Base-by-base conservation (phyloP, 2,888 invertebrate genomes). In the Clunio marinus region DNA sequence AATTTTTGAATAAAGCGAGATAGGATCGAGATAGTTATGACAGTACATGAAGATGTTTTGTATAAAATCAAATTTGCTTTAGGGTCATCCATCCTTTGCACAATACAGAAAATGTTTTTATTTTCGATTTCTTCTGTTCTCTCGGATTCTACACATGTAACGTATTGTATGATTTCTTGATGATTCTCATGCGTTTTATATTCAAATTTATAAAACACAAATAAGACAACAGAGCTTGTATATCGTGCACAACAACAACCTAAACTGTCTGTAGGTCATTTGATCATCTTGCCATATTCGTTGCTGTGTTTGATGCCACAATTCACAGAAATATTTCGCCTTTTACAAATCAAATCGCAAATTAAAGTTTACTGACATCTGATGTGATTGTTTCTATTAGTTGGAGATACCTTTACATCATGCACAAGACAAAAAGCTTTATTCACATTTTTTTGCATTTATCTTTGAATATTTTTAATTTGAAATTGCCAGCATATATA, bases 401-500 rank as follows among this genome's bases (percentile, higher is more conserved):
- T 32, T 32, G 32, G 4, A 7, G 32, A 7, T 32, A 32, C 8
- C 8, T 4, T 8, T 32, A 7, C 32, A 7, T 32, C 32, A 7
- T 8, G 5, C 5, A 32, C 8, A 32, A 7, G 32, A 32, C 32
- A 8, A 7, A 8, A 32, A 32, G 32, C 32, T 7, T 41, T 41
- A 7, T n/a, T 13, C 15, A 13, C 15, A 8, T n/a, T 8, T 41
- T 41, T 15, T 41, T 3, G 7, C 41, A 51, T 51, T 51, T 20
- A 17, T 41, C 15, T 41, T 41, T 13, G 41, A 7, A 41, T 15
- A 41, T 13, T n/a, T 13, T 41, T 15, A 13, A 32, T 32, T 15
- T 41, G 3, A 4, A 51, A 51, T 51, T 51, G 51, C 51, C 51
- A 51, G 51, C 51, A 51, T 51, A 51, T 17, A 51, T 51, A 51